phyloP scores from a whole-genome alignment of 2,797 vertebrate species.

The Numenius phaeopus region DNA sequence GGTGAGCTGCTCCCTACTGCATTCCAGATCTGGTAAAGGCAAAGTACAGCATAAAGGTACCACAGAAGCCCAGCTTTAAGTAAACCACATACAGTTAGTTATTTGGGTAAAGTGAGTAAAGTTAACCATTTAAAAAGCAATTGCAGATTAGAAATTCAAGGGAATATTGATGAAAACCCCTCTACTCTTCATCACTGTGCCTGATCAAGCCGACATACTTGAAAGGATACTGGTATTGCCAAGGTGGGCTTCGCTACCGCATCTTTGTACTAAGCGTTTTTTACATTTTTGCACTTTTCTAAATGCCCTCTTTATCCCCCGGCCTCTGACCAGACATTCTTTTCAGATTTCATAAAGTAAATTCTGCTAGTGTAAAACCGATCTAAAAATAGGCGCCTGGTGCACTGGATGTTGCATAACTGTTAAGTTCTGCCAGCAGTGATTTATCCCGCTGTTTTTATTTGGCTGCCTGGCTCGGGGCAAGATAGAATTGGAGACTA shows the following conservation, averaged over 20 bases:
- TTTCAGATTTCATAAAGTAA: slow-evolving; percentile 54
- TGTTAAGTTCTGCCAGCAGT: slow-evolving; percentile 60
- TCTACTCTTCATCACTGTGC: not conserved
- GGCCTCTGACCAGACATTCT: slow-evolving; percentile 30
- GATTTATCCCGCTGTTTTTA: slow-evolving; percentile 60
- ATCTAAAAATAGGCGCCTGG: slow-evolving; percentile 56
- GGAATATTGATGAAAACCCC: not conserved
- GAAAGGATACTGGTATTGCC: not conserved
- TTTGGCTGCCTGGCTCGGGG: slow-evolving; percentile 46
- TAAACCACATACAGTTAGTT: not conserved
- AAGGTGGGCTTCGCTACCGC: not conserved
- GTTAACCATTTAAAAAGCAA: not conserved
- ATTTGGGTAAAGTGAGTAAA: not conserved
- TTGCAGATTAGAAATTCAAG: not conserved
- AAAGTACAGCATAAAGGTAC: not conserved
- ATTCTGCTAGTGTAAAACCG: slow-evolving; percentile 42
- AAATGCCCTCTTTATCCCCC: not conserved
- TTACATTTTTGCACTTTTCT: not conserved
- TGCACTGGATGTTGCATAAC: slow-evolving; percentile 52
- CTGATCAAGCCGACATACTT: not conserved
- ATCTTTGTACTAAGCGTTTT: not conserved
- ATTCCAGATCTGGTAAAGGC: not conserved
- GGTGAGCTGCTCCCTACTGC: not conserved
- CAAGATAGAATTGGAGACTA: slow-evolving; percentile 52
- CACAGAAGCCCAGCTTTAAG: not conserved